Conservation (phyloP, 2,113 vertebrate genomes). For the Gallinago jamesoni region DNA sequence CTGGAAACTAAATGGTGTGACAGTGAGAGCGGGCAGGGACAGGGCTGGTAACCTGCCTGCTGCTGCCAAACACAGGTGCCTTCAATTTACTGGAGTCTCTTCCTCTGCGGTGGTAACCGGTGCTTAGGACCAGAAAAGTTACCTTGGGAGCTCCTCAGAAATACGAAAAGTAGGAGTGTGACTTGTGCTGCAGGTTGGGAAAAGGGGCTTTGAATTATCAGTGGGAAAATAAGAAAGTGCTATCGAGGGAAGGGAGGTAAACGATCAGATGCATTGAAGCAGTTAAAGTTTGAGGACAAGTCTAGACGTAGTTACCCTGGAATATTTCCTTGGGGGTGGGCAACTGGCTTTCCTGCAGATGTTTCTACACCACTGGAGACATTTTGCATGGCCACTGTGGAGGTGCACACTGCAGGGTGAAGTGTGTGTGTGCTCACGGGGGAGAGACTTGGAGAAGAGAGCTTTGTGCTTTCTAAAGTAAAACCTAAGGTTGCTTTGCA, state of each 20-base stretch:
- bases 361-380: neutral
- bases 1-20: neutral
- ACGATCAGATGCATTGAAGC: neutral
- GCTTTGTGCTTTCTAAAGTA: neutral
- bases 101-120: neutral
- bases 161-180: neutral
- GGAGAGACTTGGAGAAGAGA: neutral
- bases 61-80: neutral
- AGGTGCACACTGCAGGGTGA: neutral
- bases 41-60: neutral
- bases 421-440: fast-evolving
- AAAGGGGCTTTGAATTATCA: neutral
- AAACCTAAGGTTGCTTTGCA: neutral
- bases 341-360: neutral
- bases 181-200: neutral
- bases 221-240: neutral
- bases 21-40: neutral
- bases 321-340: neutral
- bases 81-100: fast-evolving
- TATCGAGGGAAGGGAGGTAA: neutral
- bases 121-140: neutral
- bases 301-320: neutral
- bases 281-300: neutral
- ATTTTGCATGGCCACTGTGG: neutral
- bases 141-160: neutral